Conservation (phyloP, 2,797 vertebrate genomes). For the Hydrocynus forskahlii region DNA sequence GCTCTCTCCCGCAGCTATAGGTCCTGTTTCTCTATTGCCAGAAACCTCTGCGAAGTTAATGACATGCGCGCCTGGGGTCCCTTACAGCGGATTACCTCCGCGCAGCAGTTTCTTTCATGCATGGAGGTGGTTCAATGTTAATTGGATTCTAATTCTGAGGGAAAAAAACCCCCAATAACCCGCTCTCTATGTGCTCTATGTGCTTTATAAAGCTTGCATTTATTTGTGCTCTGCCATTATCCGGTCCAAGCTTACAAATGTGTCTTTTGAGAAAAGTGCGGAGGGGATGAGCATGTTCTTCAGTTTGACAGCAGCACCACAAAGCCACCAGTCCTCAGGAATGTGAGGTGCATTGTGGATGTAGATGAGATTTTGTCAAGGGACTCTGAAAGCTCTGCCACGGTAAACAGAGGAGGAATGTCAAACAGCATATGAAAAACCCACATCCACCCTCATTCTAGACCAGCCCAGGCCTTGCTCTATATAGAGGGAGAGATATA, state of each 20-base stretch:
- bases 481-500: neutral
- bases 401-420: slow-evolving; percentile 3
- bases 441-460: neutral
- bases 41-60: slow-evolving; percentile 13
- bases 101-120: neutral
- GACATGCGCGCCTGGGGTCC: slow-evolving; percentile 15
- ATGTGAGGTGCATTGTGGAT: neutral
- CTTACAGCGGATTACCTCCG: slow-evolving; percentile 13
- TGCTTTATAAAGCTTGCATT: slow-evolving; percentile 7
- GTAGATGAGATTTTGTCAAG: neutral
- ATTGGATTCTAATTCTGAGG: slow-evolving; percentile 23
- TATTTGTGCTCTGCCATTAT: neutral
- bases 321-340: neutral
- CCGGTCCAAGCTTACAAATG: slow-evolving; percentile 5
- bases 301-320: neutral
- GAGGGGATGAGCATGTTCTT: neutral
- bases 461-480: neutral
- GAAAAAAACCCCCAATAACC: neutral
- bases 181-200: neutral
- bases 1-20: neutral
- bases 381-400: neutral
- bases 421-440: slow-evolving; percentile 33
- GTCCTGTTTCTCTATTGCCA: neutral
- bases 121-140: slow-evolving; percentile 10
- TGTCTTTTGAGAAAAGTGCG: neutral